Conservation (phyloP, 2,888 invertebrate species). For the Plagodis pulveraria region DNA sequence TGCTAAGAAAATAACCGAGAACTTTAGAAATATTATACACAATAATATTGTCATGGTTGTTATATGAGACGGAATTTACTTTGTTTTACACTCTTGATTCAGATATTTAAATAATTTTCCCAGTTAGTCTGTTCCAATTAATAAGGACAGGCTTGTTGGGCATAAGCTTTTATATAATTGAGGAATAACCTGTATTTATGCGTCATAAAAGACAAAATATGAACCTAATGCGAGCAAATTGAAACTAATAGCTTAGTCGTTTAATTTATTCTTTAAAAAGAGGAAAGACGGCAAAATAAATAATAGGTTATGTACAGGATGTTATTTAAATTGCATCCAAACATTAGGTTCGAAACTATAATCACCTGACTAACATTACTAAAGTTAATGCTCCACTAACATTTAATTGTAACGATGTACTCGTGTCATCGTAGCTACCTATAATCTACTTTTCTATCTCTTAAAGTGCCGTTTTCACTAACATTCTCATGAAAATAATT, state of each 20-base stretch:
- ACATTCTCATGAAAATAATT: neutral
- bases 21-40: neutral
- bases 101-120: neutral
- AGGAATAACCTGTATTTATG: conserved; percentile 2
- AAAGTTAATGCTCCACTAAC: too few species aligned
- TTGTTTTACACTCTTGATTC: too few species aligned
- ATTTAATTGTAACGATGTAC: too few species aligned
- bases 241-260: neutral
- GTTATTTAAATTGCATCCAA: too few species aligned
- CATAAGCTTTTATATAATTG: neutral
- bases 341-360: too few species aligned
- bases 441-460: too few species aligned
- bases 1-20: neutral
- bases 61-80: too few species aligned
- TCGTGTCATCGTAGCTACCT: too few species aligned
- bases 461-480: conserved; percentile 6
- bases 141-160: neutral
- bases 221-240: conserved; percentile 3
- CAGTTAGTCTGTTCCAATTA: neutral
- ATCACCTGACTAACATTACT: too few species aligned
- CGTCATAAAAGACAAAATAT: conserved; percentile 3
- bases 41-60: neutral
- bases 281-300: too few species aligned
- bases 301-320: too few species aligned
- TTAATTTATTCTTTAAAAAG: too few species aligned